Evolutionary conservation across 2,888 invertebrate species (phyloP), one percentile per base, ranked within the genome.

Genomic region (Torymus auratus): DNA sequence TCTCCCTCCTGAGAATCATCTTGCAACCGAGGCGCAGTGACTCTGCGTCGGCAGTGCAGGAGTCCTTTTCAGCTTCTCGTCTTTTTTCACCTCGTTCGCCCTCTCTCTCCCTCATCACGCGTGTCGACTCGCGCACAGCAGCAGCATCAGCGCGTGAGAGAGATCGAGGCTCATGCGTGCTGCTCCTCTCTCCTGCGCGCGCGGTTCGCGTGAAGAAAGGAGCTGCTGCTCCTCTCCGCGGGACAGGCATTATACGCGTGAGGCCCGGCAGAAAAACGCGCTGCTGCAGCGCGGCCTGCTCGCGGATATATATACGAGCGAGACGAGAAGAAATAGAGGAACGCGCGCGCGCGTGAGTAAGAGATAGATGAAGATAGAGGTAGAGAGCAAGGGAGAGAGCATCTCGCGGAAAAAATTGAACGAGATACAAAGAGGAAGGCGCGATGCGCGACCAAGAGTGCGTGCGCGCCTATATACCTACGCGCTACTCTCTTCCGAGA

Each of bases 61-160:
- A 69, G 73, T 78, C 73, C 81, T 73, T 81, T 77, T 73, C 73
- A 78, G 78, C 73, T 73, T 73, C 73, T 69, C 52, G 23, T 78
- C 78, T 77, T 77, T 78, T 65, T 64, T 72, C 68, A 17, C 60
- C 52, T 56, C 28, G 17, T 15, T 60, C 60, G n/a, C 60, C 12
- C 50, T 72, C 62, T 60, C 23, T 77, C 56, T 60, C 17, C 50
- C 56, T 68, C 65, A 60, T 77, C 52, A 56, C 62, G 68, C 68
- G 61, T 28, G 78, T 64, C 67, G 62, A n/a, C 15, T 4, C 17
- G 28, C n/a, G 28, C n/a, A 15, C n/a, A 28, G 41, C 62, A 15
- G 20, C 20, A 20, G 41, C 62, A 15, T 1, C 20, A 20, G 28
- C 56, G 75, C 56, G 67, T 58, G 75, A 73, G 72, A 75, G 75